These are phyloP conservation scores for Parascotia fuliginaria DNA, from an alignment of 2,888 invertebrate genomes.

Conservation along the genomic window DNA sequence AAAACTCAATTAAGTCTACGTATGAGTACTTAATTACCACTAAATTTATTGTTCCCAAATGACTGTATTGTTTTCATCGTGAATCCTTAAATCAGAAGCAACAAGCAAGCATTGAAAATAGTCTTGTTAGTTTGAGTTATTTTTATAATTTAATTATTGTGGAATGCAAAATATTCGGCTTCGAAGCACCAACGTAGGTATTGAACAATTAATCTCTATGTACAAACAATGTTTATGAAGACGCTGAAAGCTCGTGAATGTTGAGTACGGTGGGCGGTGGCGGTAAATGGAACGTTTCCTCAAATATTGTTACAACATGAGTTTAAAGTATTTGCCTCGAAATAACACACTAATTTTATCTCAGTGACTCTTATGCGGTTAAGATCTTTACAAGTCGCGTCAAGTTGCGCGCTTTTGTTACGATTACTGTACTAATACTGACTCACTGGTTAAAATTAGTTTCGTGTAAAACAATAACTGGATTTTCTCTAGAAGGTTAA, in stretches of 20 bases:
- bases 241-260: slow-evolving; percentile 51
- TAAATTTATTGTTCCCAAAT: no score
- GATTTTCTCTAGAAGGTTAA: background rate
- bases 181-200: slow-evolving; percentile 15
- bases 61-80: no score
- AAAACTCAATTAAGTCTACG: no score
- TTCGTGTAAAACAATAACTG: slow-evolving; percentile 12
- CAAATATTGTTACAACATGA: slow-evolving; percentile 63
- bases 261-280: slow-evolving; percentile 49
- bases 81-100: no score
- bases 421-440: slow-evolving; percentile 1
- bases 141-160: slow-evolving; percentile 4
- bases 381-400: background rate
- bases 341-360: slow-evolving; percentile 70
- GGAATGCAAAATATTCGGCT: slow-evolving; percentile 20
- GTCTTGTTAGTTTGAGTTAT: no score
- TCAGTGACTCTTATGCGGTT: slow-evolving; percentile 47
- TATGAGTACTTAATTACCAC: no score
- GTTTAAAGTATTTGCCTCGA: slow-evolving; percentile 61
- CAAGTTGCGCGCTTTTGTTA: slow-evolving; percentile 15
- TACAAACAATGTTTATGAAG: slow-evolving; percentile 55
- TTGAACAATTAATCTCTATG: slow-evolving; percentile 49
- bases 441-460: background rate
- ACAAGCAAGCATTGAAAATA: no score
- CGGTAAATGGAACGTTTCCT: slow-evolving; percentile 69